Evolutionary conservation across 2,888 invertebrate species (phyloP).

Genomic region (Isotomurus palustris): DNA sequence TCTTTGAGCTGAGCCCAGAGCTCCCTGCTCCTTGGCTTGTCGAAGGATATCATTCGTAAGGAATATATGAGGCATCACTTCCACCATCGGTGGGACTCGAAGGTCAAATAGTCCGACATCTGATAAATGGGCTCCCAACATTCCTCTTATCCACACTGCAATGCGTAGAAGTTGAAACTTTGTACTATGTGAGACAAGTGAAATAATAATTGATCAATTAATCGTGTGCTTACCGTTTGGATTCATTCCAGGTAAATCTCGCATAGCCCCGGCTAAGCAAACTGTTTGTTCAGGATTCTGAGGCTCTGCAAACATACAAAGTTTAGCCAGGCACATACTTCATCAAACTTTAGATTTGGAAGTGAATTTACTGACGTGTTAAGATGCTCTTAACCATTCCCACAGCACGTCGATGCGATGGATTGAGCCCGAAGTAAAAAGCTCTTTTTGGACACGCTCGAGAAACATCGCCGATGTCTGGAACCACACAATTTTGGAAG

Average conservation of each 20-base stretch:
- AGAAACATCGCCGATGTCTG: not conserved
- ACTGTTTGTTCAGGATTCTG: not conserved
- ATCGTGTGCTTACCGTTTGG: not conserved
- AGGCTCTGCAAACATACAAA: not conserved
- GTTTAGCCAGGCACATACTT: no score
- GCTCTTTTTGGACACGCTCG: conserved; percentile 21
- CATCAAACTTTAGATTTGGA: no score
- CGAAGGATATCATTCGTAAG: not conserved
- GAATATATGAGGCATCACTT: conserved; percentile 2
- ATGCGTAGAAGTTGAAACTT: no score
- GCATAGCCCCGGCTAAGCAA: not conserved
- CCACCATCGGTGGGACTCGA: not conserved
- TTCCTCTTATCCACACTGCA: not conserved
- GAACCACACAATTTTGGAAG: not conserved
- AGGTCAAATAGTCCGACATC: not conserved
- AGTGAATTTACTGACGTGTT: no score
- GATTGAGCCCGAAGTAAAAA: conserved; percentile 28
- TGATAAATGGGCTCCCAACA: not conserved
- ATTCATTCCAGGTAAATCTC: conserved; percentile 2
- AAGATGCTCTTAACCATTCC: not conserved
- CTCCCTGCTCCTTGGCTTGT: not conserved
- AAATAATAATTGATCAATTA: no score
- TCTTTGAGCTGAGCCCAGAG: not conserved
- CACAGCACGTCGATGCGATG: conserved; percentile 10
- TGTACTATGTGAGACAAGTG: no score